phyloP scores from a whole-genome alignment of 2,888 invertebrate species.

The Galeopsomyia nigrocyanea region DNA sequence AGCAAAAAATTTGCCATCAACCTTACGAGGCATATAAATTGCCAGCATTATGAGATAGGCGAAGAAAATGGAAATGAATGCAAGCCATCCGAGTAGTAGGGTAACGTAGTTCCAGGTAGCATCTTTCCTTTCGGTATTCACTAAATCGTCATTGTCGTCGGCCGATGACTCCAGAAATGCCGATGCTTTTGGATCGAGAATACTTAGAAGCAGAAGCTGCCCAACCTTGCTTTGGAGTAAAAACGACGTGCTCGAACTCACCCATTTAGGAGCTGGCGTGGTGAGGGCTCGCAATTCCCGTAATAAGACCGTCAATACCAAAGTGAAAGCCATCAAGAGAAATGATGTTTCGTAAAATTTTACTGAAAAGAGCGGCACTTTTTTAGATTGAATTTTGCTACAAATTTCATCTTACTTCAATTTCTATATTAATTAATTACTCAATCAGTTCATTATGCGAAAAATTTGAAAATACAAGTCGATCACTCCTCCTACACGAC shows the following conservation, averaged over 20 bases:
- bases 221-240: slow-evolving; percentile 58
- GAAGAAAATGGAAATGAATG: slow-evolving; percentile 52
- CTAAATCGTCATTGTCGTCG: slow-evolving; percentile 52
- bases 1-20: not conserved
- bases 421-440: no score
- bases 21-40: slow-evolving; percentile 45
- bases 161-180: slow-evolving; percentile 55
- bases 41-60: slow-evolving; percentile 55
- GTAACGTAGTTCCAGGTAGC: slow-evolving; percentile 56
- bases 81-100: slow-evolving; percentile 57
- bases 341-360: slow-evolving; percentile 59
- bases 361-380: slow-evolving; percentile 49
- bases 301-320: slow-evolving; percentile 43
- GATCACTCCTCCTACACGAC: no score
- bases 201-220: slow-evolving; percentile 56
- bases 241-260: slow-evolving; percentile 49
- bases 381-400: no score
- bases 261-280: slow-evolving; percentile 55
- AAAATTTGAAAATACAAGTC: no score
- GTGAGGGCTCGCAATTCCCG: slow-evolving; percentile 53
- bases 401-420: slow-evolving; percentile 12
- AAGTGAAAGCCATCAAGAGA: slow-evolving; percentile 42
- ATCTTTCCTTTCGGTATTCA: slow-evolving; percentile 40
- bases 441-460: no score
- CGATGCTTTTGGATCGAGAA: slow-evolving; percentile 58